phyloP scores from a whole-genome alignment of 2,888 invertebrate genomes.

The Pardosa pseudoannulata region DNA sequence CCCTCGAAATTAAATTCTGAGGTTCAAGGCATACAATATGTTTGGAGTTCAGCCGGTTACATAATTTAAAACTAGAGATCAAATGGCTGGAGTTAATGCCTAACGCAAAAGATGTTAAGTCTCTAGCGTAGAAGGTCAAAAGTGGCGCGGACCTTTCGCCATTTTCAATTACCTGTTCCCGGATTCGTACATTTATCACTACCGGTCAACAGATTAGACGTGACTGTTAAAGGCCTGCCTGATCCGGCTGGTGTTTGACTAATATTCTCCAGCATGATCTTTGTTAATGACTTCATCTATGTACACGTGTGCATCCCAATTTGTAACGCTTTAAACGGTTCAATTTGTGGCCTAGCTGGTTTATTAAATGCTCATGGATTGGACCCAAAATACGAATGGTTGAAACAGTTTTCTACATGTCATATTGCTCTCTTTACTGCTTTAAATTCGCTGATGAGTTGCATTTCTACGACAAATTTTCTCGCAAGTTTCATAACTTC shows the following conservation, averaged over 20 bases:
- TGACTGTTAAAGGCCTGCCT: not conserved
- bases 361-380: not conserved
- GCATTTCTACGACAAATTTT: too few species aligned
- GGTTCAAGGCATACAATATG: not conserved
- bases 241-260: constrained; percentile 22
- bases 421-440: too few species aligned
- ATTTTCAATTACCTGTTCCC: constrained; percentile 51
- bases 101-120: not conserved
- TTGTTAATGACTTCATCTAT: constrained; percentile 15
- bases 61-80: constrained; percentile 8
- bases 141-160: constrained; percentile 11
- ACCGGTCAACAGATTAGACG: constrained; percentile 24
- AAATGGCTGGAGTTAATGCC: not conserved
- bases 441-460: too few species aligned
- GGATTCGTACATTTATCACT: constrained; percentile 59
- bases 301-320: not conserved
- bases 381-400: too few species aligned
- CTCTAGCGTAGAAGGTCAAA: not conserved
- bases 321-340: constrained; percentile 6
- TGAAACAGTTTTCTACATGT: too few species aligned
- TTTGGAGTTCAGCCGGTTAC: constrained; percentile 15
- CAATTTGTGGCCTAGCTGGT: not conserved
- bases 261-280: constrained; percentile 5
- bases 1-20: not conserved
- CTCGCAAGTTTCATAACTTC: too few species aligned